Evolutionary conservation across 2,797 vertebrate genomes (phyloP).

Genomic region (Oreochromis grahami): DNA sequence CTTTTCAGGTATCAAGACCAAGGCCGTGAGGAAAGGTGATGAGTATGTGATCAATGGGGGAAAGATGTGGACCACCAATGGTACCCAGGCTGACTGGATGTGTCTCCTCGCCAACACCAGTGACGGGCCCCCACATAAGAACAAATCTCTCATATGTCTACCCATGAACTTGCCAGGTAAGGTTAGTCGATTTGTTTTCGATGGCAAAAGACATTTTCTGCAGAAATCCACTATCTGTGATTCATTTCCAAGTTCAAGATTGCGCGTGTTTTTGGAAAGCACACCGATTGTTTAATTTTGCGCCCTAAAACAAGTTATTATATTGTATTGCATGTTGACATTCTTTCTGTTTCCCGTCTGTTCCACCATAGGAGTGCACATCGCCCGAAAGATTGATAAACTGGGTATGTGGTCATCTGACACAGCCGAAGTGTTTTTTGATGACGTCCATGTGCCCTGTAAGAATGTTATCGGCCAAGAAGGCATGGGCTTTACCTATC

Average conservation of each 20-base stretch:
- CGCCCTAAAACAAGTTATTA: background rate
- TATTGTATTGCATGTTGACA: background rate
- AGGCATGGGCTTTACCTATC: slow-evolving; percentile 87
- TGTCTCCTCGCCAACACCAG: slow-evolving; percentile 83
- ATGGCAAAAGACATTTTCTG: background rate
- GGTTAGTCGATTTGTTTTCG: background rate
- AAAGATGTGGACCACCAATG: slow-evolving; percentile 85
- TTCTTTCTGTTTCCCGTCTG: background rate
- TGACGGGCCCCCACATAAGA: slow-evolving; percentile 76
- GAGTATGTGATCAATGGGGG: slow-evolving; percentile 82
- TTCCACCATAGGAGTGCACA: slow-evolving; percentile 70
- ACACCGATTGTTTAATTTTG: background rate
- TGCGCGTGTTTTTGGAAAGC: background rate
- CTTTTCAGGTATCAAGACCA: slow-evolving; percentile 79
- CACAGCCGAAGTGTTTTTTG: slow-evolving; percentile 84
- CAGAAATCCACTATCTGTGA: background rate
- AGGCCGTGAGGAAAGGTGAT: slow-evolving; percentile 77
- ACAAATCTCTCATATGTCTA: slow-evolving; percentile 85
- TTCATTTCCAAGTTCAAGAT: background rate
- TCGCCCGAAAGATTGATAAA: slow-evolving; percentile 85
- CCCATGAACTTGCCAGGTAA: slow-evolving; percentile 83
- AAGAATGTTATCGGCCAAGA: slow-evolving; percentile 84
- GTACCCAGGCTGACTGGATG: slow-evolving; percentile 85
- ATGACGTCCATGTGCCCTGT: slow-evolving; percentile 82
- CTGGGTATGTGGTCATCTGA: slow-evolving; percentile 86